These are phyloP conservation scores for Dicerorhinus sumatrensis DNA, from an alignment of 2,113 vertebrate genomes.

Conservation along the genomic window DNA sequence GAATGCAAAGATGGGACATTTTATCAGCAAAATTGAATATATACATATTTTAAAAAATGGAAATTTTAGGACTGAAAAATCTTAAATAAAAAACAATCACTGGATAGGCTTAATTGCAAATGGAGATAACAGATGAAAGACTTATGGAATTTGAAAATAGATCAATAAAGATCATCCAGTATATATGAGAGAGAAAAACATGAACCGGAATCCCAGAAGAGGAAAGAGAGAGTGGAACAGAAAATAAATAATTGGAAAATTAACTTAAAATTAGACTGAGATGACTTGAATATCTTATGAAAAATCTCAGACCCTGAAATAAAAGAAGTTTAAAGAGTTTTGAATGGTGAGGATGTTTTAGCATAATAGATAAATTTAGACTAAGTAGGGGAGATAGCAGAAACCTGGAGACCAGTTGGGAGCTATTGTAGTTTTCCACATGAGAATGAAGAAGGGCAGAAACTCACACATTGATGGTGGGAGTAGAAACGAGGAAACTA, in stretches of 20 bases:
- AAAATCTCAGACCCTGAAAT: too few species aligned
- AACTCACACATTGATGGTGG: neutral
- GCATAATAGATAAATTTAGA: rapidly evolving
- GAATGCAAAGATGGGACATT: neutral
- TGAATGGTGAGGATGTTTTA: rapidly evolving
- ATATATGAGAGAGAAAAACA: neutral
- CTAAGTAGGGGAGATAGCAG: rapidly evolving
- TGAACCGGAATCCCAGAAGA: neutral
- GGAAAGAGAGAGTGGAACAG: neutral
- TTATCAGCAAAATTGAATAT: neutral
- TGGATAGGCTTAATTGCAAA: neutral
- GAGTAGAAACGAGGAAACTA: too few species aligned
- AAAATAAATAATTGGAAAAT: neutral
- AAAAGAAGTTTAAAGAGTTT: neutral
- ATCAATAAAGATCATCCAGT: neutral
- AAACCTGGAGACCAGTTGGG: rapidly evolving
- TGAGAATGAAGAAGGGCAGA: too few species aligned
- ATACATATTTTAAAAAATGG: neutral
- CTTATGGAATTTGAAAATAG: neutral
- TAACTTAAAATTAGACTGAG: neutral
- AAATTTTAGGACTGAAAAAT: neutral
- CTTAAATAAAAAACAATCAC: neutral
- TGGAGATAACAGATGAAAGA: neutral
- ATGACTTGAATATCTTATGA: neutral
- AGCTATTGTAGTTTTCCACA: rapidly evolving